These are phyloP conservation scores for Lochmaea capreae DNA, from an alignment of 2,888 invertebrate species.

Conservation along the genomic window DNA sequence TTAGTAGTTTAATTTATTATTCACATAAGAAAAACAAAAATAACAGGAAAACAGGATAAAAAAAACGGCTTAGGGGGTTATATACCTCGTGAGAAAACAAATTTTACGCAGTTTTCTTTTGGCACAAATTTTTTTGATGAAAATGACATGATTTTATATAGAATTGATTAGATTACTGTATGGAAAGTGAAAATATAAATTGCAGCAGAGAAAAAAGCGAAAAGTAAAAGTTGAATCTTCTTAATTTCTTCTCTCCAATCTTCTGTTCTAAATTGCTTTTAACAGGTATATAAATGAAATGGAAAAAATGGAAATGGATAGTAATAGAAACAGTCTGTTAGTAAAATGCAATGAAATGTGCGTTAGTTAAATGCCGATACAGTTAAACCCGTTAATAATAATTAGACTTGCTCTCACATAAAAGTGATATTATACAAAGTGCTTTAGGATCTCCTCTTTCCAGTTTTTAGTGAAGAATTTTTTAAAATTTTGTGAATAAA, in stretches of 20 bases:
- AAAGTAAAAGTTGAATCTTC: too few relatives aligned
- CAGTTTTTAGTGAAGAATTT: constrained; percentile 24
- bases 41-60: neutral
- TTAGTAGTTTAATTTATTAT: constrained; percentile 22
- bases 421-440: constrained; percentile 38
- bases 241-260: too few relatives aligned
- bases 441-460: constrained; percentile 27
- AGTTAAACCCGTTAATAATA: constrained; percentile 39
- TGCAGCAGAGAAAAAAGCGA: too few relatives aligned
- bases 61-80: neutral
- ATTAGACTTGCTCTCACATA: constrained; percentile 34
- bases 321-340: constrained; percentile 9
- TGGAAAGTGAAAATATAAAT: neutral
- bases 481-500: constrained; percentile 14
- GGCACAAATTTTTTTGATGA: neutral
- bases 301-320: neutral
- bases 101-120: neutral
- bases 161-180: neutral
- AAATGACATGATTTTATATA: neutral
- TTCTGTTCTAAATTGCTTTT: too few relatives aligned
- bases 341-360: constrained; percentile 32
- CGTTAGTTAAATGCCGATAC: constrained; percentile 19
- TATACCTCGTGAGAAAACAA: neutral
- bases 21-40: constrained; percentile 12
- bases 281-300: neutral